Evolutionary conservation across 2,888 invertebrate species (phyloP).

Genomic region (Troides helena): DNA sequence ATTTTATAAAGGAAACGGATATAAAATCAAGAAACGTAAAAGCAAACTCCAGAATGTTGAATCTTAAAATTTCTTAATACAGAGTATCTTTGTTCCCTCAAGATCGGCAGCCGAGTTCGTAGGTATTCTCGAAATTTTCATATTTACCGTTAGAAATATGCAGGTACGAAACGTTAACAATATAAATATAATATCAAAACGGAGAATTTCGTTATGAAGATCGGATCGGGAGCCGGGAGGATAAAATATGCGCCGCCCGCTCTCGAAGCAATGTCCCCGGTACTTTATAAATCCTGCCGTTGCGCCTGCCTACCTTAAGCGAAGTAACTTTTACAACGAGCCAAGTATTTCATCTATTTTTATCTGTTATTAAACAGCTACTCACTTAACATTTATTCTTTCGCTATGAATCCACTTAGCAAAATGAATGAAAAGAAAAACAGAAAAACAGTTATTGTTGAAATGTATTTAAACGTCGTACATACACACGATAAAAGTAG

Average conservation of each 20-base stretch:
- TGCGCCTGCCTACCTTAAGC: slow-evolving; percentile 23
- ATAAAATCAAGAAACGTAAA: slow-evolving; percentile 15
- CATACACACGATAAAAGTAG: not conserved
- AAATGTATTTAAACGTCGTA: not conserved
- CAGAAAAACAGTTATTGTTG: not conserved
- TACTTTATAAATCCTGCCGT: slow-evolving; percentile 53
- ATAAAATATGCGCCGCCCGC: slow-evolving; percentile 64
- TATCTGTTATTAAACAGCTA: slow-evolving; percentile 24
- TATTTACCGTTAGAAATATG: slow-evolving; percentile 81
- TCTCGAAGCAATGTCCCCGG: slow-evolving; percentile 41
- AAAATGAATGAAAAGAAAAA: not conserved
- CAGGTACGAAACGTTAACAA: slow-evolving; percentile 79
- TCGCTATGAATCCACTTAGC: not conserved
- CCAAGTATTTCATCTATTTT: slow-evolving; percentile 30
- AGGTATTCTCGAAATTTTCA: slow-evolving; percentile 79
- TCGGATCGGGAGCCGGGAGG: slow-evolving; percentile 72
- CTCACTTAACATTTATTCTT: slow-evolving; percentile 27
- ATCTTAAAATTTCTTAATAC: slow-evolving; percentile 66
- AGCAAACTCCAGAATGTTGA: slow-evolving; percentile 35
- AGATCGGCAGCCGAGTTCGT: slow-evolving; percentile 64
- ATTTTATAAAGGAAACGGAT: slow-evolving; percentile 1
- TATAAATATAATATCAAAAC: slow-evolving; percentile 81
- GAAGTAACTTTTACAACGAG: slow-evolving; percentile 22
- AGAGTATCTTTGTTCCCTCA: slow-evolving; percentile 67
- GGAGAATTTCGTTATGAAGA: slow-evolving; percentile 81